Conservation (phyloP, 1,140 invertebrate species). For the Pseudachorutes palmiensis region DNA sequence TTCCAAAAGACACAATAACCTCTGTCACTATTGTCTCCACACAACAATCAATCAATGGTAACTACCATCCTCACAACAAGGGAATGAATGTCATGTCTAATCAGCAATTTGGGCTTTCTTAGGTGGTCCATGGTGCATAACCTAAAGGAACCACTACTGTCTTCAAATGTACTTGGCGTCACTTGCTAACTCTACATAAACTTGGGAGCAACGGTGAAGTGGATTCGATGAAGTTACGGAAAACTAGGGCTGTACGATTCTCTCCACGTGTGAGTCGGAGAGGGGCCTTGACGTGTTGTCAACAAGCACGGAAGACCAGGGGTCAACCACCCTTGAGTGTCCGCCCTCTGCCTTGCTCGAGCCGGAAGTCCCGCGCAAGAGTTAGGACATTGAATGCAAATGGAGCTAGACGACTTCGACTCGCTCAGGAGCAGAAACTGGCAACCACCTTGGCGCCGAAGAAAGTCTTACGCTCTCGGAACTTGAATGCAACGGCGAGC, state of each 20-base stretch:
- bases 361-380: neutral
- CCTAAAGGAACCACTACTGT: no score
- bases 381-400: slow-evolving; percentile 3
- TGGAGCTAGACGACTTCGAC: neutral
- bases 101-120: no score
- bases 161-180: no score
- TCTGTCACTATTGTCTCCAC: no score
- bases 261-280: neutral
- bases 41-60: no score
- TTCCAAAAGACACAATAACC: no score
- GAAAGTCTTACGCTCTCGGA: slow-evolving; percentile 28
- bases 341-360: neutral
- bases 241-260: neutral
- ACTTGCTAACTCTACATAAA: neutral
- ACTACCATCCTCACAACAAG: no score
- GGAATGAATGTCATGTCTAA: no score
- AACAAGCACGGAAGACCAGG: neutral
- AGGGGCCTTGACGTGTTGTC: neutral
- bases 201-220: neutral
- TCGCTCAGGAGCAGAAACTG: neutral
- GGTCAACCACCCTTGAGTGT: neutral
- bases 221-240: neutral
- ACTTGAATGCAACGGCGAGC: slow-evolving; percentile 19
- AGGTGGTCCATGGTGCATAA: no score
- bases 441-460: neutral